Evolutionary conservation across 2,113 vertebrate genomes (phyloP), one percentile per base, ranked within the genome.

Genomic region (Nothocercus julius): DNA sequence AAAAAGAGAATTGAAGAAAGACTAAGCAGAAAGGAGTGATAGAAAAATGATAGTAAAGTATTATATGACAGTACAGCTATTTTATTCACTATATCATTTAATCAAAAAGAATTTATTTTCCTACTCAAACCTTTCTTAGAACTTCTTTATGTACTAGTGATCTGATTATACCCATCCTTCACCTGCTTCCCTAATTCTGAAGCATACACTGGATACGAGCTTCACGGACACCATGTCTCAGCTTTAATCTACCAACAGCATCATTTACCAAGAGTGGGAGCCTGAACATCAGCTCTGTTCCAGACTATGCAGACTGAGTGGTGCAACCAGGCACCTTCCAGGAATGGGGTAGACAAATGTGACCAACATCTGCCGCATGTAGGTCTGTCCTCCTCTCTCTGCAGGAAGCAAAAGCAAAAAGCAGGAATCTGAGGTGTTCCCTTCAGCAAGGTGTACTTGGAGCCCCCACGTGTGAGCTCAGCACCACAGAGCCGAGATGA

Each of bases 241-340:
- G 30, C 53, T 73, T 25, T 73, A 64, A 79, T 17, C 59, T 62
- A 24, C 53, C 63, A 73, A 21, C 8, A 59, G 89, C 40, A 91
- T 27, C 36, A 87, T 21, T 27, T 44, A 88, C 25, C 28, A 53
- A 61, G 92, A 49, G 68, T 4, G 9, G 13, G 51, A 10, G 30
- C 49, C 38, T 78, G 53, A 87, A 64, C 1, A 2, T 27, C 82
- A 90, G 36, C 51, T 89, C 44, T 79, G 14, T 28, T 81, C 38
- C 24, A 17, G 47, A 0, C 44, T 62, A 32, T 0, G 2, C 32
- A 82, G 42, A 61, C 10, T 45, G 27, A 82, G 30, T 0, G 0
- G 2, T 91, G 32, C 61, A 59, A 72, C 28, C 32, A 70, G 34
- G 17, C 68, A 70, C 16, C 63, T 84, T 86, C 62, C 75, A 80